These are phyloP conservation scores for Pelmatolapia mariae DNA, from an alignment of 2,113 vertebrate genomes.

Conservation along the genomic window DNA sequence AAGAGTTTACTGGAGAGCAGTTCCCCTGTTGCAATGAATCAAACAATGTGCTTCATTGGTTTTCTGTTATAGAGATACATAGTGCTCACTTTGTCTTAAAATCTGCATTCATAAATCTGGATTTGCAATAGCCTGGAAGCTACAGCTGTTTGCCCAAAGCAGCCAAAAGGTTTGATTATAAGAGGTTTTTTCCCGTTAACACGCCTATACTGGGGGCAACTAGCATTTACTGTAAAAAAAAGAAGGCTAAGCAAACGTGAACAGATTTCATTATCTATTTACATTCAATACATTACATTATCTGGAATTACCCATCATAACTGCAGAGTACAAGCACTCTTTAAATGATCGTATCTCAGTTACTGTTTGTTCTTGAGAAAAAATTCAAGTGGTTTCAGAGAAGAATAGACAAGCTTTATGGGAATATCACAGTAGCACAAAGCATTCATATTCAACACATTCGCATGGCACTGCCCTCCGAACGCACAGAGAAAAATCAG, in stretches of 20 bases:
- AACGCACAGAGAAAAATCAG: background rate
- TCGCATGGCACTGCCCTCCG: background rate
- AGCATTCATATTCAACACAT: background rate
- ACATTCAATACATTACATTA: background rate
- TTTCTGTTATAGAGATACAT: background rate
- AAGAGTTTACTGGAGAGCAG: background rate
- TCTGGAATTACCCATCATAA: background rate
- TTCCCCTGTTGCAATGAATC: constrained; percentile 1
- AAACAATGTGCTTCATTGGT: background rate
- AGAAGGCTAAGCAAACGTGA: background rate
- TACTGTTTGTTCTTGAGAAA: background rate
- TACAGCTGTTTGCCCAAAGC: background rate
- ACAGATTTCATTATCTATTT: background rate
- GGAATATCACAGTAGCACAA: background rate
- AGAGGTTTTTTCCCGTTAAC: background rate
- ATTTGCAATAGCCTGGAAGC: background rate
- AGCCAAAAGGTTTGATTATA: background rate
- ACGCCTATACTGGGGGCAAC: background rate
- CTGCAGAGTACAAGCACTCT: background rate
- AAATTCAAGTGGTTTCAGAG: background rate
- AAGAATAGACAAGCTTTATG: background rate
- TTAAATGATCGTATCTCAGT: background rate
- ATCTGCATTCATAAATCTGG: background rate
- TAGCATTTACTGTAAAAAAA: background rate
- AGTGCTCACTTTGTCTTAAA: background rate